Percentiles rank a stretch among this genome's conserved stretches.
Conservation (phyloP, 2,797 vertebrate species). For the Urocyon cinereoargenteus region DNA sequence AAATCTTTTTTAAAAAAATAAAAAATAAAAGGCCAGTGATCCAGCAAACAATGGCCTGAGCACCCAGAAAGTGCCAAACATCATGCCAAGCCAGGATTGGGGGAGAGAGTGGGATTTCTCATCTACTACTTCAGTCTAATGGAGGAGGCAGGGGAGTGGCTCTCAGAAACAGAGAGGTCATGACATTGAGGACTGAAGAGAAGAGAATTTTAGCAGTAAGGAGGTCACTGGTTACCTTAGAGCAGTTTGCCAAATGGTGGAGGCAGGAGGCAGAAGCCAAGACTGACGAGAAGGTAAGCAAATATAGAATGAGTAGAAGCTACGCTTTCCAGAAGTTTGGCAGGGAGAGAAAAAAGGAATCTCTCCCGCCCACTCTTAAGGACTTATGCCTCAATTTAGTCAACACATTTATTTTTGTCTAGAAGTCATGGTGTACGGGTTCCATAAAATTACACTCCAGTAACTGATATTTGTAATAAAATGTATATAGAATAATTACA, state of each 20-base stretch:
- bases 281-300: background rate
- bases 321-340: background rate
- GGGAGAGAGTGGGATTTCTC: background rate
- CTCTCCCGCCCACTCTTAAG: background rate
- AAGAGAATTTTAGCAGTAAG: background rate
- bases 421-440: conserved; percentile 8
- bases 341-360: background rate
- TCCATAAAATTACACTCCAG: background rate
- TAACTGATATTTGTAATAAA: conserved; percentile 16
- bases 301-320: background rate
- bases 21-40: background rate
- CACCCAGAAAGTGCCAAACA: background rate
- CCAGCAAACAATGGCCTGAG: background rate
- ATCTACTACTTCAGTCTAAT: background rate
- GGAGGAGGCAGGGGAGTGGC: background rate
- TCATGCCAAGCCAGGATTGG: background rate
- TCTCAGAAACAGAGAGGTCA: background rate
- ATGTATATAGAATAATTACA: conserved; percentile 18
- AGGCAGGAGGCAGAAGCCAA: conserved; percentile 11
- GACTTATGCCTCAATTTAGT: background rate
- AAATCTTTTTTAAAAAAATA: too few relatives aligned
- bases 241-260: background rate
- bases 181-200: background rate
- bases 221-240: background rate
- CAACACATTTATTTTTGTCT: conserved; percentile 27